These are phyloP conservation scores for Takifugu flavidus DNA, from an alignment of 2,113 vertebrate genomes.

Conservation along the genomic window DNA sequence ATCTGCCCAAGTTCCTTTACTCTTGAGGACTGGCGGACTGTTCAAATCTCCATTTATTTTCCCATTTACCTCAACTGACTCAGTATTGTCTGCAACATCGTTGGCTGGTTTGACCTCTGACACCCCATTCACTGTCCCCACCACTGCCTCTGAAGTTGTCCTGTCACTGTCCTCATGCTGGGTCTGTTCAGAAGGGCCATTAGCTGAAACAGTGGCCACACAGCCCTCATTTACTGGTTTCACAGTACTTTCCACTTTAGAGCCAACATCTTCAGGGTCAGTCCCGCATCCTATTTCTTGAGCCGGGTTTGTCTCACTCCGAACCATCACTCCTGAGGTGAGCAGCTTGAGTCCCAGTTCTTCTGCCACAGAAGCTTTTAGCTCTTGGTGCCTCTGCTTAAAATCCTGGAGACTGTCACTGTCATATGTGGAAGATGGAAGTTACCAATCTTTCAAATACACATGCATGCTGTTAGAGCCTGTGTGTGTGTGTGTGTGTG, in stretches of 20 bases:
- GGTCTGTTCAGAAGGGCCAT: slow-evolving; percentile 24
- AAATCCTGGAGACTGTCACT: slow-evolving; percentile 68
- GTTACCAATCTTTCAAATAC: not conserved
- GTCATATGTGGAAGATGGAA: not conserved
- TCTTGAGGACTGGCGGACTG: slow-evolving; percentile 25
- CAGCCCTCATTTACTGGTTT: slow-evolving; percentile 13
- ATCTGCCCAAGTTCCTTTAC: slow-evolving; percentile 49
- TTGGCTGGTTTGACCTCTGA: slow-evolving; percentile 7
- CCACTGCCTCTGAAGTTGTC: slow-evolving; percentile 16
- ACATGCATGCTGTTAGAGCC: not conserved
- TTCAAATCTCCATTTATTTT: slow-evolving; percentile 21
- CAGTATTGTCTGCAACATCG: slow-evolving; percentile 13
- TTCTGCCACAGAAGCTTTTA: slow-evolving; percentile 56
- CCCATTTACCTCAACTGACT: slow-evolving; percentile 25
- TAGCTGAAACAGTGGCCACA: slow-evolving; percentile 16
- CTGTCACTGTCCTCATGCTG: slow-evolving; percentile 7
- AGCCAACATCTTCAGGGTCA: slow-evolving; percentile 36
- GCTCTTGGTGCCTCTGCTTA: slow-evolving; percentile 68
- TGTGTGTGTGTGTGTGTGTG: not conserved
- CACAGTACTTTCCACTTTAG: slow-evolving; percentile 16
- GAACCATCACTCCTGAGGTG: not conserved
- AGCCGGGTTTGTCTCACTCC: slow-evolving; percentile 11
- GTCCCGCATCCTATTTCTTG: slow-evolving; percentile 32
- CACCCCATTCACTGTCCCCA: slow-evolving; percentile 22
- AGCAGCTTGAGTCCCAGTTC: slow-evolving; percentile 40